Evolutionary conservation across 1,140 invertebrate genomes (phyloP), one percentile per base, ranked within the genome.

Genomic region (Onthophagus taurus): DNA sequence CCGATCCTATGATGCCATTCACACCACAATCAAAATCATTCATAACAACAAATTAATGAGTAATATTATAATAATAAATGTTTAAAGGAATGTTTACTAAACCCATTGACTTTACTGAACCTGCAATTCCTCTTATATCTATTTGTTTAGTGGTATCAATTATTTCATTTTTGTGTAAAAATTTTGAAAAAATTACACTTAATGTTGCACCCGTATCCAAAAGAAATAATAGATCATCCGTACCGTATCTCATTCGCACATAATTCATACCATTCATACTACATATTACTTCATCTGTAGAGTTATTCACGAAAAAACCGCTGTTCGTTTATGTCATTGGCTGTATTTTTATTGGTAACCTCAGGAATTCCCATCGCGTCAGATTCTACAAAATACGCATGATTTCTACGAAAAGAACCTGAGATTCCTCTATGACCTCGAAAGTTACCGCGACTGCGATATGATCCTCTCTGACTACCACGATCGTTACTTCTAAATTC

Each of bases 1-100:
- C 38, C n/a, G 49, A 50, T 3, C 44, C 44, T 14, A 50, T 37
- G 20, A 50, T 29, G 12, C 48, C 45, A 41, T 47, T 20, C 13
- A 47, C 26, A n/a, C 31, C 49, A 37, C 9, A 26, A 17, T 30
- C 31, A 35, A 47, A 42, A 20, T 48, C 31, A 23, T 48, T 38
- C 13, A 43, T 31, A 29, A 47, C 45, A 37, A 21, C 20, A 41
- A 50, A 50, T 20, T 48, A 30, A 39, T 50, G 45, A 31, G 6
- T 19, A 29, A 48, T 9, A 14, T 13, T 17, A 36, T n/a, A 14
- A 8, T 18, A n/a, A 44, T 8, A n/a, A 23, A 44, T 12, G 11
- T 21, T 23, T 21, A 44, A 24, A 14, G 21, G 23, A 26, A 44
- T 34, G 23, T 19, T 35, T n/a, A 9, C 31, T 34, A 31, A 35